Base-by-base conservation (phyloP, 2,113 vertebrate genomes). In the Lanius ludovicianus region DNA sequence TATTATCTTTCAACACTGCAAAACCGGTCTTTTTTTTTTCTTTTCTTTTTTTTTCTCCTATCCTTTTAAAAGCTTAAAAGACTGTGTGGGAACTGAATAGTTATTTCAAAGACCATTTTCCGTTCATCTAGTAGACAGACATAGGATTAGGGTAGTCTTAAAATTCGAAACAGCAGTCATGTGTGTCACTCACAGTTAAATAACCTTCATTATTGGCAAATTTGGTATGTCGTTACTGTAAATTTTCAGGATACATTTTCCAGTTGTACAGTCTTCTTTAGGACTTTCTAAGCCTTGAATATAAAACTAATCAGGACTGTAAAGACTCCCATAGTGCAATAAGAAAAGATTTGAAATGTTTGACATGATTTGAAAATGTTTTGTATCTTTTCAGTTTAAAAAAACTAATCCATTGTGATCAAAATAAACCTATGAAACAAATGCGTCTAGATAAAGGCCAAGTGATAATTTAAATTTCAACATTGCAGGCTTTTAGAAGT, bases 401-500 rank as follows among this genome's bases (percentile, higher is more conserved):
- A 82, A 59, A 47, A 7, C 0, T 6, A 28, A 63, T 11, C 11
- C 11, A 21, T 41, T 57, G 15, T 68, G 9, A 42, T 21, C 19
- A 47, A 52, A 76, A 57, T 57, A 35, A 57, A 39, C 8, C 2
- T 37, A 1, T 68, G 8, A 56, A 44, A 80, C 68, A 33, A 44
- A 20, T 62, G 35, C 19, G n/a, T 89, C 30, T 74, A 77, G 30
- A 35, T 87, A 57, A 13, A 76, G 71, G 33, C 41, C 25, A 71
- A 74, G 11, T 41, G 62, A 49, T 87, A 93, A 69, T 9, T 78
- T 8, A 28, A 69, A 6, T 91, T 89, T 92, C 33, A 89, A 47
- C 35, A 69, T 33, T 80, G 15, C 41, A 94, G 15, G 39, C 39
- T 87, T 89, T 94, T 94, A 87, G 17, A 95, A 96, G 82, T 79